A percentile compares a stretch with the other conserved stretches of the same genome.
phyloP scores from a whole-genome alignment of 2,113 vertebrate species.

The Gallinago undulata region DNA sequence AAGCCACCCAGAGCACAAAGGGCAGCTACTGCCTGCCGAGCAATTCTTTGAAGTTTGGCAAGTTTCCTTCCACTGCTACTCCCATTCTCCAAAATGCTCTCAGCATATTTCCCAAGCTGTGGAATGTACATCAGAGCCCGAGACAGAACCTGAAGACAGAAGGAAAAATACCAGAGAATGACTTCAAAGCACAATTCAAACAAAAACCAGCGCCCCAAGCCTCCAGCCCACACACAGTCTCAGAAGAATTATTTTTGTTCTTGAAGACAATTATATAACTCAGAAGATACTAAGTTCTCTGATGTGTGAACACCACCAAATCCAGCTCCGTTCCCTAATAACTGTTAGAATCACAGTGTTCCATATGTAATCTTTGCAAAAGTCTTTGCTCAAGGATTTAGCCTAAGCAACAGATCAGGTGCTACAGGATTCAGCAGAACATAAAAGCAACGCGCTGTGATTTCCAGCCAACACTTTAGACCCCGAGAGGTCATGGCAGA shows the following conservation, averaged over 20 bases:
- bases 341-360: not conserved
- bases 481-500: not conserved
- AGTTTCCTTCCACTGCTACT: slow-evolving; percentile 93
- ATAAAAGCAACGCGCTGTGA: accelerated
- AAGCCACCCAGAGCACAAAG: slow-evolving; percentile 97
- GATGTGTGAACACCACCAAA: not conserved
- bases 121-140: slow-evolving; percentile 97
- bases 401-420: not conserved
- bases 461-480: not conserved
- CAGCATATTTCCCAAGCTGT: slow-evolving; percentile 93
- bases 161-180: not conserved
- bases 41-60: slow-evolving; percentile 92
- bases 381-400: not conserved
- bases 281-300: not conserved
- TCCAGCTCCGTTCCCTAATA: not conserved
- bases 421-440: not conserved
- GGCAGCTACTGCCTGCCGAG: slow-evolving; percentile 94
- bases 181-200: slow-evolving; percentile 33
- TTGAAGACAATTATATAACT: not conserved
- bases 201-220: not conserved
- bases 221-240: slow-evolving; percentile 45
- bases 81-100: slow-evolving; percentile 94
- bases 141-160: slow-evolving; percentile 85
- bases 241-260: slow-evolving; percentile 8
- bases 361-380: not conserved